Evolutionary conservation across 2,888 invertebrate genomes (phyloP), one percentile per base, ranked within the genome.

Genomic region (Oscheius sp.): DNA sequence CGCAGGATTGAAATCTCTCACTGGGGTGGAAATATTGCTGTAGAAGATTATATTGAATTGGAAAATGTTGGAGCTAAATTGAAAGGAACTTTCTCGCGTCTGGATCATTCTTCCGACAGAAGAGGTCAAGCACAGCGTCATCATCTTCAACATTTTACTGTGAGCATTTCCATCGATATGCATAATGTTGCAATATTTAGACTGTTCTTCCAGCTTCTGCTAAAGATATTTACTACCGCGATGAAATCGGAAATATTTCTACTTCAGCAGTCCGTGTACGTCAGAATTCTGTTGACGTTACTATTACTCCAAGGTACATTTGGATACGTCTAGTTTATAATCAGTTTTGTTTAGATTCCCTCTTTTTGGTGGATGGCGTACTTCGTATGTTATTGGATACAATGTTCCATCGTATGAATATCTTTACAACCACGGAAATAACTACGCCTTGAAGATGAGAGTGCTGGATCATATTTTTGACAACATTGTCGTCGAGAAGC

Each of bases 301-400:
- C 97, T 87, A 91, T 99, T n/a, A 92, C 95, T 64, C 99, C 98
- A 23, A 71, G 78, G 76, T 76, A 46, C 3, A 13, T 25, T 29
- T 41, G 5, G 1, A n/a, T 18, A 6, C 6, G 23, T 27, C 18
- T n/a, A 29, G 18, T 9, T 72, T 55, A 27, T 18, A 35, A 56
- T 27, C n/a, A 6, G 2, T 21, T 41, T 35, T 46, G 27, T 75
- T 9, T 35, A 92, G 99, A 85, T 99, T 97, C 89, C 99, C 99
- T 2, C 91, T 99, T 3, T 99, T 98, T 89, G 99, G 99, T 71
- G 99, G 99, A 16, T 99, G 99, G 99, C 95, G 94, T 89, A 97
- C 96, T 9, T 94, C 95, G 84, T 99, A 99, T 90, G 93, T 93
- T 53, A 91, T 99, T 59, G 99, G 99, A 2, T 96, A 97, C 91